Conservation (phyloP, 2,888 invertebrate species). For the Boloria selene region DNA sequence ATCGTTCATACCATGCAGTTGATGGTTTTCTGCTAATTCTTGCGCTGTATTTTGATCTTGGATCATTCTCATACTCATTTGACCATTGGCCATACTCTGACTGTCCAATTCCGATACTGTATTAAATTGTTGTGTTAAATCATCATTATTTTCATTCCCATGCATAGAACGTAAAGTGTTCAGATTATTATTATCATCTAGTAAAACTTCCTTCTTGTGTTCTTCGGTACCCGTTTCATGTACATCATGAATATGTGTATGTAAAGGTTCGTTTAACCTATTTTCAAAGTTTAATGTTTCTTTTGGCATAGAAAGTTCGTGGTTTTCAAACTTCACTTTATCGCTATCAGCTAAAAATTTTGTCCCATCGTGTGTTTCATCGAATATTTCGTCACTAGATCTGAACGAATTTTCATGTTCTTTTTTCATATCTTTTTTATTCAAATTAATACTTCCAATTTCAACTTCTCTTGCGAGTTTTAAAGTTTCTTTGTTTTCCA, state of each 20-base stretch:
- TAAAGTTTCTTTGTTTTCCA: constrained; percentile 6
- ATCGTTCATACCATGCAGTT: not conserved
- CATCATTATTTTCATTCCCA: constrained; percentile 24
- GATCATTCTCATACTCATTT: constrained; percentile 11
- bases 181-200: not conserved
- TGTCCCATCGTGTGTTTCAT: constrained; percentile 16
- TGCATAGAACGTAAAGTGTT: constrained; percentile 10
- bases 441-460: not conserved
- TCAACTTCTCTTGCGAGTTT: constrained; percentile 9
- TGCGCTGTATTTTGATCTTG: constrained; percentile 19
- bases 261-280: not conserved
- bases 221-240: constrained; percentile 4
- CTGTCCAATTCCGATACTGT: not conserved
- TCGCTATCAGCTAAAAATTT: not conserved
- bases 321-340: not conserved
- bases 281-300: constrained; percentile 2
- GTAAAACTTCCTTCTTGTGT: not conserved
- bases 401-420: constrained; percentile 9
- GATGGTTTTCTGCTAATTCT: constrained; percentile 2
- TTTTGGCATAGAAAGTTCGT: constrained; percentile 7
- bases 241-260: not conserved
- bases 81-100: constrained; percentile 1
- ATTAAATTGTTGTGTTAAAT: constrained; percentile 16
- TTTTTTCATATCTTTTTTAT: not conserved
- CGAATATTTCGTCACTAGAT: constrained; percentile 11